Base-by-base conservation (phyloP, 2,888 invertebrate species). In the Sesia apiformis region DNA sequence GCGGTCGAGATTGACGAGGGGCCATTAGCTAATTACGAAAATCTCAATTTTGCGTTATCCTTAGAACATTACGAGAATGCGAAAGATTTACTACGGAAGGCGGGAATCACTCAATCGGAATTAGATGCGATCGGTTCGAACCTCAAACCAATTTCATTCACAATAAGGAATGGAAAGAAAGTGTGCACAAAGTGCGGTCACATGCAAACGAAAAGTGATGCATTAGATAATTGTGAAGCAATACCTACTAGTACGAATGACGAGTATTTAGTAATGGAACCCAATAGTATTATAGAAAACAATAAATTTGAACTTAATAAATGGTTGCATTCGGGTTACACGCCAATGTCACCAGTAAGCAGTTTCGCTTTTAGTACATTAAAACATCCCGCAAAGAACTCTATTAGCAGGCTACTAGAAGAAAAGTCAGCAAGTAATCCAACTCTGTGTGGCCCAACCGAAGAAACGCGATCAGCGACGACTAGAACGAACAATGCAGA, bases 21-120 rank as follows among this genome's bases (percentile, higher is more conserved):
- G 0, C 88, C 90, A 3, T 70, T 86, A 7, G 88, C 90, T 3
- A 93, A 93, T 75, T 94, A 94, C 67, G 94, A 92, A 60, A 94
- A 94, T 69, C 90, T 96, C 63, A 93, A 93, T 69, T 96, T 95
- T 76, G 94, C 94, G 55, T 91, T 95, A 64, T 95, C 95, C 0
- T 78, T 95, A 40, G 93, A 94, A 67, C 91, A 94, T 60, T 95
- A 95, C 70, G 95, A 95, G 76, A 96, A 96, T 72, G 94, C 95
- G 52, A 93, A 93, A 66, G 94, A 94, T 66, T 74, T 93, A 51
- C 67, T 93, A 40, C 82, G 90, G 50, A 91, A 87, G 66, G 91
- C 91, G 0, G 92, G 91, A 3, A 88, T 92, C 1, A 90, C 91
- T 4, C 87, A 87, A 58, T 74, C 79, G n/a, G 91, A 91, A 63